Evolutionary conservation across 2,888 invertebrate species (phyloP).

Genomic region (Trimorus sp.): DNA sequence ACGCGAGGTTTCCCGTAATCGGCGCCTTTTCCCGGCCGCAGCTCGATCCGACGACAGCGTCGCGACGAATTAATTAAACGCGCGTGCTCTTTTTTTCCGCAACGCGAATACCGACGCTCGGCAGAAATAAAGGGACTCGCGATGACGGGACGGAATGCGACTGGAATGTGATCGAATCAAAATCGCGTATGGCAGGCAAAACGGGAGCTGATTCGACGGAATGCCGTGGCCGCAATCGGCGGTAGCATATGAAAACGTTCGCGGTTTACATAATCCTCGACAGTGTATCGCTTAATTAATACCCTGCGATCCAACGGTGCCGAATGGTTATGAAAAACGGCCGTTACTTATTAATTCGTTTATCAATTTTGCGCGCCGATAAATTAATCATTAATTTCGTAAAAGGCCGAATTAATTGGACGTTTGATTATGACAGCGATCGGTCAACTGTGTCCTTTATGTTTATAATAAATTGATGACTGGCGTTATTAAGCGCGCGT

Average conservation of each 20-base stretch:
- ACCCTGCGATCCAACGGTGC: conserved; percentile 1
- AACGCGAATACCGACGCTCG: conserved; percentile 42
- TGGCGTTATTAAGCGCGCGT: too few relatives aligned
- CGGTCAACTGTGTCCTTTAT: too few relatives aligned
- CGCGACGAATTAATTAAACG: conserved; percentile 41
- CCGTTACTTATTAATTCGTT: conserved; percentile 2
- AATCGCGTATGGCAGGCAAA: conserved; percentile 65
- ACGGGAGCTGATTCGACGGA: conserved; percentile 43
- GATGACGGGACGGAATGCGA: conserved; percentile 67
- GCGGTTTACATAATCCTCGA: conserved; percentile 21
- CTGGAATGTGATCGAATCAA: conserved; percentile 72
- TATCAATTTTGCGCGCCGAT: neutral
- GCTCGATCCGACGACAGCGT: conserved; percentile 38
- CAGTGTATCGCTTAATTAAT: conserved; percentile 33
- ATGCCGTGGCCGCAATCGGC: conserved; percentile 68
- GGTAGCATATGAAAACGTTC: conserved; percentile 42
- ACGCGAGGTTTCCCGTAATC: conserved; percentile 16
- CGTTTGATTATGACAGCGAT: too few relatives aligned
- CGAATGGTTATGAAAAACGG: conserved; percentile 20
- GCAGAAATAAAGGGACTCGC: conserved; percentile 25
- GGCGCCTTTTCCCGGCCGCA: conserved; percentile 25
- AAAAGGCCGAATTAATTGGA: too few relatives aligned
- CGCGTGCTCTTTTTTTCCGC: conserved; percentile 7
- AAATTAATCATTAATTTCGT: neutral
- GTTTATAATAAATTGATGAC: too few relatives aligned